Evolutionary conservation across 2,888 invertebrate species (phyloP).

Genomic region (Onchidella celtica): DNA sequence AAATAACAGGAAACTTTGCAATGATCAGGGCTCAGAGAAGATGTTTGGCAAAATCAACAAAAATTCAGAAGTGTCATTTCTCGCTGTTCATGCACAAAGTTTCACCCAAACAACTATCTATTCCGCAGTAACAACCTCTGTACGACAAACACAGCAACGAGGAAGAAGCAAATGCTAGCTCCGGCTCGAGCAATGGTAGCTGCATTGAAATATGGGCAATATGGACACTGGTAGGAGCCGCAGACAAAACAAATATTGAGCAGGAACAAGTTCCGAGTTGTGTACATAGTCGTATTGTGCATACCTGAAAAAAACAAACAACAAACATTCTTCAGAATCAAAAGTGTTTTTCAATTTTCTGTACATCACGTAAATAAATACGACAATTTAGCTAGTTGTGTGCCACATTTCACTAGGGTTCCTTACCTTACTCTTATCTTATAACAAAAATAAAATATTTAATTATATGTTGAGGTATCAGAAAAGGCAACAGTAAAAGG

Average conservation of each 20-base stretch:
- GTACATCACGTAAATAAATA: neutral
- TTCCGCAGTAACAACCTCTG: slow-evolving; percentile 44
- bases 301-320: slow-evolving; percentile 69
- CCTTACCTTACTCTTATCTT: too few relatives aligned
- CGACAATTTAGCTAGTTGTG: neutral
- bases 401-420: too few relatives aligned
- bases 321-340: neutral
- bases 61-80: too few relatives aligned
- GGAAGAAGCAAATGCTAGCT: slow-evolving; percentile 35
- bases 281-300: slow-evolving; percentile 77
- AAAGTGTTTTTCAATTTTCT: neutral
- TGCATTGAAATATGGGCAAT: slow-evolving; percentile 80
- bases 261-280: slow-evolving; percentile 75
- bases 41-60: too few relatives aligned
- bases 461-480: too few relatives aligned
- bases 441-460: too few relatives aligned
- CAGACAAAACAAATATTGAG: slow-evolving; percentile 80
- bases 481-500: too few relatives aligned
- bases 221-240: slow-evolving; percentile 81
- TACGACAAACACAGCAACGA: slow-evolving; percentile 44
- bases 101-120: slow-evolving; percentile 24
- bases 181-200: slow-evolving; percentile 63
- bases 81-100: too few relatives aligned
- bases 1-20: too few relatives aligned
- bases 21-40: too few relatives aligned